These are phyloP conservation scores for Salvelinus namaycush DNA, from an alignment of 2,113 vertebrate genomes.

Conservation along the genomic window DNA sequence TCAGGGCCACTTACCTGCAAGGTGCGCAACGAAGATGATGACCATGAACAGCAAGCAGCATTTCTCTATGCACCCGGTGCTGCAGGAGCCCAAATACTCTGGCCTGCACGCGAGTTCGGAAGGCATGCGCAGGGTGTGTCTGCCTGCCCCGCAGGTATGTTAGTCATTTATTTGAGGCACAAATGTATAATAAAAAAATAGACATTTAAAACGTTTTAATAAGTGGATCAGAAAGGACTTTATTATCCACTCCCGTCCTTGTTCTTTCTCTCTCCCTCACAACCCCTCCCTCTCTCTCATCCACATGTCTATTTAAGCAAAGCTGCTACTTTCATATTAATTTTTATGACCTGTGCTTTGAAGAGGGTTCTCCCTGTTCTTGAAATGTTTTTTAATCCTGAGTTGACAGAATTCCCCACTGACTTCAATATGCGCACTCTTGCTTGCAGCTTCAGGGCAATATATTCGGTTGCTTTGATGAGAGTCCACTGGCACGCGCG, in stretches of 20 bases:
- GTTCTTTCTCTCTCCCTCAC: conserved; percentile 29
- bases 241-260: conserved; percentile 42
- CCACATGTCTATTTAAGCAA: conserved; percentile 84
- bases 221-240: conserved; percentile 71
- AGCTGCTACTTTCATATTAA: conserved; percentile 88
- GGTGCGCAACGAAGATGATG: conserved; percentile 83
- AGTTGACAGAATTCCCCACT: conserved; percentile 88
- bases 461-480: conserved; percentile 98
- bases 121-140: conserved; percentile 92
- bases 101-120: conserved; percentile 86
- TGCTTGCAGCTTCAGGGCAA: conserved; percentile 95
- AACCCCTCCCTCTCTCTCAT: conserved; percentile 62
- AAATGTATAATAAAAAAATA: conserved; percentile 31
- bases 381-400: conserved; percentile 88
- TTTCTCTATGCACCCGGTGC: conserved; percentile 87
- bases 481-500: conserved; percentile 94
- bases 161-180: conserved; percentile 63
- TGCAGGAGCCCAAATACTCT: conserved; percentile 90
- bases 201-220: conserved; percentile 57
- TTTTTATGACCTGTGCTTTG: conserved; percentile 97
- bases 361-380: conserved; percentile 84
- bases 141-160: conserved; percentile 94
- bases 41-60: conserved; percentile 94
- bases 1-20: conserved; percentile 77
- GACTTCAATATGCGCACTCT: conserved; percentile 84